Percentiles rank a stretch among this genome's conserved stretches.
These are phyloP conservation scores for Pangasius krempfi DNA, from an alignment of 2,797 vertebrate species.

Conservation along the genomic window DNA sequence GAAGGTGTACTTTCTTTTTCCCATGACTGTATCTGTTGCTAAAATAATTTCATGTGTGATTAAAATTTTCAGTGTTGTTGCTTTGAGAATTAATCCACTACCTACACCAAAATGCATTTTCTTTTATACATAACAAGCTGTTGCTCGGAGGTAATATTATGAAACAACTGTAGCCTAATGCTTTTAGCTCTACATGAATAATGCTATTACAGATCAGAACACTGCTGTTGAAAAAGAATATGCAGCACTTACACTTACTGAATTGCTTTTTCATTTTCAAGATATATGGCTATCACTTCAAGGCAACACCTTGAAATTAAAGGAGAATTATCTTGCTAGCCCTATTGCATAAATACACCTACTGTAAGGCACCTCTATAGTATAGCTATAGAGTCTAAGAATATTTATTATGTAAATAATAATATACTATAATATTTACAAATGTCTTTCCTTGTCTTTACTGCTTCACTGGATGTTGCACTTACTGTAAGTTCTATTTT, in stretches of 20 bases:
- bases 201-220: not conserved
- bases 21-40: not conserved
- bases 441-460: constrained; percentile 37
- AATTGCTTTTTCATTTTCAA: constrained; percentile 12
- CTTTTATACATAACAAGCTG: not conserved
- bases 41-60: not conserved
- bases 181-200: not conserved
- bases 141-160: not conserved
- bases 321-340: not conserved
- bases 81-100: not conserved
- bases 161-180: not conserved
- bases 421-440: not conserved
- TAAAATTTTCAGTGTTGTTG: constrained; percentile 42
- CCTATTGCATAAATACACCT: constrained; percentile 16
- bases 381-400: not conserved
- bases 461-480: constrained; percentile 46
- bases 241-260: not conserved
- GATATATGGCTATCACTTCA: not conserved
- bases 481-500: constrained; percentile 52
- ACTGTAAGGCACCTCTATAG: not conserved
- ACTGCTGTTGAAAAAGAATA: constrained; percentile 1
- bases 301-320: not conserved
- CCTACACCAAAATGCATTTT: not conserved
- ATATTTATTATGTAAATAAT: not conserved
- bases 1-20: not conserved